Percentiles rank a stretch among this genome's conserved stretches.
Conservation (phyloP, 2,113 vertebrate species). For the Trichechus manatus region DNA sequence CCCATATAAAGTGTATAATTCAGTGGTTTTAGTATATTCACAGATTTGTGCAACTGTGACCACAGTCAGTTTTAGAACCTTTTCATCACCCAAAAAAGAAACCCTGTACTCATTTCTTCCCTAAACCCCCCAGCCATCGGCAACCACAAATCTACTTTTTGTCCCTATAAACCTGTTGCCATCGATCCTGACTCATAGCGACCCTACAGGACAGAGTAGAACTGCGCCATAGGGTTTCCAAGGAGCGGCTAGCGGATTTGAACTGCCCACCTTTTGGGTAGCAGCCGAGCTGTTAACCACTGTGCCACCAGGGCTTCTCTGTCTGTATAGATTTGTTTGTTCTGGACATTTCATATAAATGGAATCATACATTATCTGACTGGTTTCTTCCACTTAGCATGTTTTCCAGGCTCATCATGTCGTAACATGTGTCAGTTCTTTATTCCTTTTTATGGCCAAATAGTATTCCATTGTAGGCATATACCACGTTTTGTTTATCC, state of each 20-base stretch:
- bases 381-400: background rate
- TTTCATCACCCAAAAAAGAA: background rate
- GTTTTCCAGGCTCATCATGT: background rate
- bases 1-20: too few relatives aligned
- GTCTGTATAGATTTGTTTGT: background rate
- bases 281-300: too few relatives aligned
- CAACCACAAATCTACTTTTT: background rate
- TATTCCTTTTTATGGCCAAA: background rate
- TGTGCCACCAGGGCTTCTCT: too few relatives aligned
- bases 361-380: background rate
- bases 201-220: too few relatives aligned
- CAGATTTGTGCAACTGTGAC: too few relatives aligned
- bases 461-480: background rate
- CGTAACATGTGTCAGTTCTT: rapidly evolving
- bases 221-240: too few relatives aligned
- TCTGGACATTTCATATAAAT: background rate
- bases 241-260: too few relatives aligned
- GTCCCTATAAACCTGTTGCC: background rate
- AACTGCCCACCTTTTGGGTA: too few relatives aligned
- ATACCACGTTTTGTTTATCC: too few relatives aligned
- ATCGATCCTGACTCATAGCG: too few relatives aligned
- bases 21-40: background rate
- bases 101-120: background rate
- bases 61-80: background rate
- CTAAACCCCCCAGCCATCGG: background rate